phyloP scores from a whole-genome alignment of 2,888 invertebrate genomes.

The Strigamia crassipes region DNA sequence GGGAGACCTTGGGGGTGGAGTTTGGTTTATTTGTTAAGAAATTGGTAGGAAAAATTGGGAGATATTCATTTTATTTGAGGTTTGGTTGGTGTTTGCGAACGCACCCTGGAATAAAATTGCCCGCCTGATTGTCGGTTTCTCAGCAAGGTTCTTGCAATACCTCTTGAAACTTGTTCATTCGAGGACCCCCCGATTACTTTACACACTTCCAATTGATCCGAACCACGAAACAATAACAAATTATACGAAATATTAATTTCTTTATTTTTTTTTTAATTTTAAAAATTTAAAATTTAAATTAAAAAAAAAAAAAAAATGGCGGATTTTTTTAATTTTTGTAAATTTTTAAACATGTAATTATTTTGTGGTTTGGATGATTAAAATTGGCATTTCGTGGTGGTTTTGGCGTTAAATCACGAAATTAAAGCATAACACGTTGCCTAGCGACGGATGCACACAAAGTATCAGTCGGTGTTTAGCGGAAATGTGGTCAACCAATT shows the following conservation, averaged over 20 bases:
- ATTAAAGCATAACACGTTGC: too few species aligned
- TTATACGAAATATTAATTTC: too few species aligned
- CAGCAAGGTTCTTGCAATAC: neutral
- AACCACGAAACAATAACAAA: neutral
- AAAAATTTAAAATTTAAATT: too few species aligned
- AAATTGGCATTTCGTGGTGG: too few species aligned
- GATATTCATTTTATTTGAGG: neutral
- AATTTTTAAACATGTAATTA: too few species aligned
- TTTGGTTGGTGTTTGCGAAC: neutral
- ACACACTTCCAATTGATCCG: neutral
- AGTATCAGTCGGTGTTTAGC: neutral
- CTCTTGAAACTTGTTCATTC: neutral
- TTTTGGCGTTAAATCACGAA: too few species aligned
- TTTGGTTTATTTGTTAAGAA: neutral
- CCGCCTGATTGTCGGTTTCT: conserved; percentile 29
- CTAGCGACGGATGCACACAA: neutral
- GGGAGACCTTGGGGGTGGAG: neutral
- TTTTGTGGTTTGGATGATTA: too few species aligned
- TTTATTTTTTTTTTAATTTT: too few species aligned
- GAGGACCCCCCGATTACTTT: neutral
- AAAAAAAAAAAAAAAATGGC: too few species aligned
- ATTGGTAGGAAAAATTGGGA: neutral
- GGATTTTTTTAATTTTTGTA: too few species aligned
- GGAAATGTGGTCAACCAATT: too few species aligned
- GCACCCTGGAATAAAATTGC: conserved; percentile 10